Base-by-base conservation (phyloP, 2,888 invertebrate genomes). In the Ceraclea dissimilis region DNA sequence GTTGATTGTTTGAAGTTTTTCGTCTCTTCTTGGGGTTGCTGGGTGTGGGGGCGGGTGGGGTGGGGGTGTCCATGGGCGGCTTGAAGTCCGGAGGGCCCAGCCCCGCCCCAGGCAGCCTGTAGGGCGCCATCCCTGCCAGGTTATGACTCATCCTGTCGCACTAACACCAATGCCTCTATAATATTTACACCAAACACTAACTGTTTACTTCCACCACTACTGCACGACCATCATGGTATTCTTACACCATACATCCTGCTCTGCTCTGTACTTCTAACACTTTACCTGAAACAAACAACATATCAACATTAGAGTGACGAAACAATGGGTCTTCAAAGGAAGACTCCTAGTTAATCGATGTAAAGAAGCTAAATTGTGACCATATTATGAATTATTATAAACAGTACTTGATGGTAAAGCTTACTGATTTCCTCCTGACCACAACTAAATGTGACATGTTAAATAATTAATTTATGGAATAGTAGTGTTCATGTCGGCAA, bases 11-110 rank as follows among this genome's bases (percentile, higher is more conserved):
- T 60, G 85, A 81, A 65, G 90, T 88, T 78, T 92, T 85, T 72
- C 89, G 79, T 66, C 92, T 82, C 74, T 93, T 93, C 72, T 93
- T 93, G 22, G 91, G 88, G 75, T 90, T 90, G 64, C 86, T 86
- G 22, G 88, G 88, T 63, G 88, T 86, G 64, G 87, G 84, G 57
- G 86, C 83, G 51, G 88, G 82, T n/a, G 80, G 82, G 58, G 80
- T 81, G 44, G 82, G 81, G 59, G 80, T 80, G 68, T 85, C 86
- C 78, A 84, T 81, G 56, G 85, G 83, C 60, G 86, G 82, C 67
- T 87, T 86, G 65, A 85, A 86, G 73, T 86, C 86, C 60, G 84
- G 82, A 65, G 82, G 85, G 65, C 85, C 85, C 67, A 86, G 74
- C 65, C 80, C 82, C 63, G 83, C 85, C 71, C 84, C 84, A 69